phyloP scores from a whole-genome alignment of 2,113 vertebrate species.

The Lophotis ruficrista region DNA sequence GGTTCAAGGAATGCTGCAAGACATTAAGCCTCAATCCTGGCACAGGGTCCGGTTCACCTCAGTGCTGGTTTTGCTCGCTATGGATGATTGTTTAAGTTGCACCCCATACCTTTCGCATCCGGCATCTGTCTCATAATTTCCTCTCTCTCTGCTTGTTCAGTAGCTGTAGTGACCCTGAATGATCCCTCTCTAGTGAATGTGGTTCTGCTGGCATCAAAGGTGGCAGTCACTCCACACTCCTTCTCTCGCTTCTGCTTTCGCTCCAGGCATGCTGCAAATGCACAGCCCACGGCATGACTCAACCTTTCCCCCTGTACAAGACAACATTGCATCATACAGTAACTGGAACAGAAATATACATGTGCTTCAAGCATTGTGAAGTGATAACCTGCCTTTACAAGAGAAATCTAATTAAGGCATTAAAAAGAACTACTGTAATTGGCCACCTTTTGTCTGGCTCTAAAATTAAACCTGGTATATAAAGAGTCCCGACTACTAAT shows the following conservation, averaged over 20 bases:
- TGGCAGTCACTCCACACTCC: conserved; percentile 98
- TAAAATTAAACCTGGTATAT: background rate
- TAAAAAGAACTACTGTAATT: background rate
- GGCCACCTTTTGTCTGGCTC: background rate
- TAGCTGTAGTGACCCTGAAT: conserved; percentile 95
- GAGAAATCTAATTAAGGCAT: background rate
- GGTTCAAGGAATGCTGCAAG: background rate
- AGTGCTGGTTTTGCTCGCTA: background rate
- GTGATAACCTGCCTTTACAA: background rate
- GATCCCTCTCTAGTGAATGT: conserved; percentile 98
- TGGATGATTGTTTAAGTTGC: background rate
- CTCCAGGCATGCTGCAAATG: conserved; percentile 96
- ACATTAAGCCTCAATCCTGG: background rate
- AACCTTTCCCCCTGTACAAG: conserved; percentile 90
- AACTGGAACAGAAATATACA: background rate
- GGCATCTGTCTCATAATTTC: conserved; percentile 96
- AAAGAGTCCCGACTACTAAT: background rate
- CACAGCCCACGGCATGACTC: conserved; percentile 97
- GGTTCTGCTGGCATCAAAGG: conserved; percentile 97
- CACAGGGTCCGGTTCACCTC: background rate
- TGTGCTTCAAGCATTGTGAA: background rate
- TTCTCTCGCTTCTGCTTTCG: conserved; percentile 98
- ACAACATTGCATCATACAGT: conserved; percentile 26
- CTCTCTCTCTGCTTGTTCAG: conserved; percentile 95
- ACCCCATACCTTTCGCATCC: conserved; percentile 87